Evolutionary conservation across 1,140 invertebrate genomes (phyloP).

Genomic region (Panagrolaimus sp.): DNA sequence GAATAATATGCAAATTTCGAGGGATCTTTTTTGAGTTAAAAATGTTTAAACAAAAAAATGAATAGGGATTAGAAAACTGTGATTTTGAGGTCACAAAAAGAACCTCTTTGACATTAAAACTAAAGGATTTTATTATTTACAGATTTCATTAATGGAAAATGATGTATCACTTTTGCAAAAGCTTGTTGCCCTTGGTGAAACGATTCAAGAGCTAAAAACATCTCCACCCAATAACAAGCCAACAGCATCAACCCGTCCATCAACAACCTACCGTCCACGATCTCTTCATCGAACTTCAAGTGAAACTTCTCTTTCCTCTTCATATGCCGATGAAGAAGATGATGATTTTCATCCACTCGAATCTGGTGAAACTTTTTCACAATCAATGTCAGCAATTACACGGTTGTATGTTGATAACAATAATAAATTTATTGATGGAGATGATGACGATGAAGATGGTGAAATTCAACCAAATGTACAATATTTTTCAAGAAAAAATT

Average conservation of each 20-base stretch:
- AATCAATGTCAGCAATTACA: conserved; percentile 25
- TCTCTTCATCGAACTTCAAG: neutral
- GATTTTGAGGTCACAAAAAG: no score
- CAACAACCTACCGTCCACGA: conserved; percentile 8
- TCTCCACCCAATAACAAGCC: conserved; percentile 17
- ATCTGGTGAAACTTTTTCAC: conserved; percentile 13
- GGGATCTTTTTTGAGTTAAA: no score
- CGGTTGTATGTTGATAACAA: conserved; percentile 31
- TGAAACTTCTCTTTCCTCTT: neutral
- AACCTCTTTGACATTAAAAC: no score
- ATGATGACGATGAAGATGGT: conserved; percentile 37
- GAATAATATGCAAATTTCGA: no score
- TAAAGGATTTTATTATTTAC: neutral
- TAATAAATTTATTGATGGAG: conserved; percentile 22
- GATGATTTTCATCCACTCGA: conserved; percentile 25
- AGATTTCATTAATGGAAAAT: conserved; percentile 48
- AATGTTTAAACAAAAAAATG: no score
- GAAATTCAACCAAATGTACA: conserved; percentile 35
- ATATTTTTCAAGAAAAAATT: conserved; percentile 46
- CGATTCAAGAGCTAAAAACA: conserved; percentile 30
- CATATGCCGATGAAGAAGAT: conserved; percentile 7
- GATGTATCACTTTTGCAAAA: conserved; percentile 39
- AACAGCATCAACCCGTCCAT: neutral
- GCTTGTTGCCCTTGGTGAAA: conserved; percentile 36
- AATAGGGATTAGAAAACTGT: no score